A percentile compares a stretch with the other conserved stretches of the same genome.
Evolutionary conservation across 2,797 vertebrate genomes (phyloP).

Genomic region (Pseudochaenichthys georgianus): DNA sequence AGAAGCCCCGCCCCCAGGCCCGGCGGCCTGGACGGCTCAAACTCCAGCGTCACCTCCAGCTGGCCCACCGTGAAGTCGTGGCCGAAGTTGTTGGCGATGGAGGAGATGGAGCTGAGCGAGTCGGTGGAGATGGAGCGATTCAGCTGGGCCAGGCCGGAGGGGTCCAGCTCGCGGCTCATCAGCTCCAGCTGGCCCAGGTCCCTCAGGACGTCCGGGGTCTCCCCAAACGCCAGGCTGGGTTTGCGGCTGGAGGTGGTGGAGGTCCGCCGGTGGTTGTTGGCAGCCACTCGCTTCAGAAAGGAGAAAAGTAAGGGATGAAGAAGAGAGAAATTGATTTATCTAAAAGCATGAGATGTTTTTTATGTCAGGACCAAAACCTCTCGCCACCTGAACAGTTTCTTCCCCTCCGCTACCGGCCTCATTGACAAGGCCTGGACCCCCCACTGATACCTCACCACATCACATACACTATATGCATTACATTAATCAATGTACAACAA

Average conservation of each 20-base stretch:
- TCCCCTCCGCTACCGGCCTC: too few relatives aligned
- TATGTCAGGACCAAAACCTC: too few relatives aligned
- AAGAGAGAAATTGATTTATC: too few relatives aligned
- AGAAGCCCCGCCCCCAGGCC: constrained; percentile 74
- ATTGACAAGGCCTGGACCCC: too few relatives aligned
- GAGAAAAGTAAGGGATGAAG: background rate
- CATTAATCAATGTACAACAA: too few relatives aligned
- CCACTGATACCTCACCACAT: too few relatives aligned
- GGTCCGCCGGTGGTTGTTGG: constrained; percentile 80
- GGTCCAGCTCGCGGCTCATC: constrained; percentile 90
- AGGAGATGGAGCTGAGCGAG: constrained; percentile 96
- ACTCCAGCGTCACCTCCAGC: constrained; percentile 94
- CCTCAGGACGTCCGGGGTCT: constrained; percentile 89
- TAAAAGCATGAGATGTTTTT: too few relatives aligned
- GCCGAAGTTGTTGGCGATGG: constrained; percentile 96
- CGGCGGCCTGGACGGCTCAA: constrained; percentile 78
- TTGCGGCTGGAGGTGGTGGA: constrained; percentile 84
- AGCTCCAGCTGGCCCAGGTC: constrained; percentile 95
- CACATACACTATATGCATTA: too few relatives aligned
- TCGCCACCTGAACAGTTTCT: too few relatives aligned
- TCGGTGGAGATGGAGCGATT: constrained; percentile 94
- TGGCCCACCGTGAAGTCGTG: constrained; percentile 95
- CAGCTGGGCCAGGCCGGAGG: constrained; percentile 80
- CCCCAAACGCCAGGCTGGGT: constrained; percentile 89
- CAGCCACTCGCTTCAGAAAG: constrained; percentile 82